Base-by-base conservation (phyloP, 2,113 vertebrate species). In the Labeo rohita region DNA sequence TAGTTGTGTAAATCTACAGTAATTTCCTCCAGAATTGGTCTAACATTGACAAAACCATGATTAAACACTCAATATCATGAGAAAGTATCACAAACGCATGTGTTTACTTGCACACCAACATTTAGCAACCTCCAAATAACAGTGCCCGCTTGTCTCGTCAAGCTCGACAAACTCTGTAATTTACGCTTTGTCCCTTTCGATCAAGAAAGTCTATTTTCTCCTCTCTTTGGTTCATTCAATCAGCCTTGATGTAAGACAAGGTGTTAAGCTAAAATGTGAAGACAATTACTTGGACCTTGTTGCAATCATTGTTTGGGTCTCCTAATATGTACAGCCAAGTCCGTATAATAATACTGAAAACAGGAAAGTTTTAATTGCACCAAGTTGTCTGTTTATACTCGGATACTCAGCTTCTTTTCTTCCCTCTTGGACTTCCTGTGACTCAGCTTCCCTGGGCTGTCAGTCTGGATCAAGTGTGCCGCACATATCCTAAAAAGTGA, bases 161-260 rank as follows among this genome's bases (percentile, higher is more conserved):
- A 36, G 68, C 54, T 75, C 47, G n/a, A 77, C 68, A 36, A 56
- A 82, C 56, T 81, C 39, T 66, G 76, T 84, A 85, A 77, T 70
- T 88, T 82, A 76, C 84, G 18, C 77, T 85, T 82, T 85, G 78
- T 88, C 49, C 21, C 65, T 74, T 49, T 59, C 54, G 21, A 86
- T 88, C 84, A 85, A 66, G 70, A 39, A 74, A 83, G 21, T 21
- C 54, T 76, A 18, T 66, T 85, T 77, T 85, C 15, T 54, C 36
- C 83, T 72, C 8, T 49, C 34, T 84, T 61, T 45, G 80, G 34
- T 80, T 65, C 65, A 84, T 83, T 88, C 56, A 84, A 50, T 84
- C 84, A 86, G 80, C 52, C 36, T n/a, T 73, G 73, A 83, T 54
- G 76, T 78, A 59, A 87, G 49, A 84, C 52, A 54, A 61, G 50